Conservation (phyloP, 23 tunicate species). For the Oikopleura albicans region DNA sequence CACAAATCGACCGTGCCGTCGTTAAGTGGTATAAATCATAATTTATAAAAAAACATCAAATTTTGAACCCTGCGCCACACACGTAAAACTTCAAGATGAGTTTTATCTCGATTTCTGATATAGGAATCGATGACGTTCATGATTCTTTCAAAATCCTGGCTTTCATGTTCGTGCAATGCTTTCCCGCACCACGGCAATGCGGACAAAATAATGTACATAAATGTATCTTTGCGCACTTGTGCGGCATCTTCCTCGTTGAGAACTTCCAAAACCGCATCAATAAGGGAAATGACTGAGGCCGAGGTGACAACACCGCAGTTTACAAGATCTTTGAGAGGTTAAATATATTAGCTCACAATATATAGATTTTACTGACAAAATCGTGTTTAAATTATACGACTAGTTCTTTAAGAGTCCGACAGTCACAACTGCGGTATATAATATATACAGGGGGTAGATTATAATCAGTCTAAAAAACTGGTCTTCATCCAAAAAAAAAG, state of each 20-base stretch:
- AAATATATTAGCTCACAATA: too few relatives aligned
- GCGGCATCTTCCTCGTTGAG: constrained; percentile 46
- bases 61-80: too few relatives aligned
- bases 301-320: constrained; percentile 64
- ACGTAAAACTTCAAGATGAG: constrained; percentile 42
- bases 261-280: constrained; percentile 34
- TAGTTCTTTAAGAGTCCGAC: too few relatives aligned
- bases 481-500: too few relatives aligned
- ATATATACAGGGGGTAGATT: too few relatives aligned
- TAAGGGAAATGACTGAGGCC: constrained; percentile 33
- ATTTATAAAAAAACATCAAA: too few relatives aligned
- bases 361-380: too few relatives aligned
- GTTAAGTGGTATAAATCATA: too few relatives aligned
- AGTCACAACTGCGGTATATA: too few relatives aligned
- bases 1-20: too few relatives aligned
- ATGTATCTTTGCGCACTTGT: constrained; percentile 70
- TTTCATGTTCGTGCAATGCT: constrained; percentile 25
- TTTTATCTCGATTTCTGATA: constrained; percentile 33
- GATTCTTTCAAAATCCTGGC: constrained; percentile 30
- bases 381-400: too few relatives aligned
- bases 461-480: too few relatives aligned
- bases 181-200: constrained; percentile 89
- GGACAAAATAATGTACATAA: constrained; percentile 37
- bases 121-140: constrained; percentile 40
- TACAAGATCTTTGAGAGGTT: constrained; percentile 36